These are phyloP conservation scores for Girardinichthys multiradiatus DNA, from an alignment of 2,113 vertebrate genomes.

Conservation along the genomic window DNA sequence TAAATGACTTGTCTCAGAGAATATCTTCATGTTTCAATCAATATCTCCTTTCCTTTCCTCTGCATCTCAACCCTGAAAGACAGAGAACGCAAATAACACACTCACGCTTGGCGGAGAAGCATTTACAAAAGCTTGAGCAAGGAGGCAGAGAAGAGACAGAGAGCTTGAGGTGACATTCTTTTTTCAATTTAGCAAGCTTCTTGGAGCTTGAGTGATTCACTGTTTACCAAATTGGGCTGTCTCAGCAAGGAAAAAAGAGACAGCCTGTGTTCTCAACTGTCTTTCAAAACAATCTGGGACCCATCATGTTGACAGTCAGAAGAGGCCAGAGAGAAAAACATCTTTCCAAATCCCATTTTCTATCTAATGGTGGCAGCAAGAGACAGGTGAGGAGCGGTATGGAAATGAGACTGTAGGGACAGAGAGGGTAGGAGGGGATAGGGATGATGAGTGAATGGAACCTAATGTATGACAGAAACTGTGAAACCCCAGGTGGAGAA, in stretches of 20 bases:
- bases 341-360: slow-evolving; percentile 72
- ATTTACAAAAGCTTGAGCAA: slow-evolving; percentile 60
- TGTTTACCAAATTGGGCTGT: slow-evolving; percentile 70
- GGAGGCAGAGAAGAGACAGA: slow-evolving; percentile 47
- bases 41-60: slow-evolving; percentile 42
- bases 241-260: slow-evolving; percentile 42
- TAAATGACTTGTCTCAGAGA: slow-evolving; percentile 72
- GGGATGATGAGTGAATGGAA: slow-evolving; percentile 65
- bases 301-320: slow-evolving; percentile 70
- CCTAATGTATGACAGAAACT: slow-evolving; percentile 67
- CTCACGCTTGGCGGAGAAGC: slow-evolving; percentile 53
- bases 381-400: slow-evolving; percentile 56
- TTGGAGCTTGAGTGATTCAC: slow-evolving; percentile 61
- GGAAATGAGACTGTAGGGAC: slow-evolving; percentile 65
- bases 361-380: slow-evolving; percentile 42
- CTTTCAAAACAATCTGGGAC: slow-evolving; percentile 72
- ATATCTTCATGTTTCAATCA: slow-evolving; percentile 76
- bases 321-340: slow-evolving; percentile 51
- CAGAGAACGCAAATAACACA: slow-evolving; percentile 62
- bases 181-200: slow-evolving; percentile 65
- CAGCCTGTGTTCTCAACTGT: slow-evolving; percentile 54
- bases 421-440: slow-evolving; percentile 43
- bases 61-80: slow-evolving; percentile 50
- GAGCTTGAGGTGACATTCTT: slow-evolving; percentile 63
- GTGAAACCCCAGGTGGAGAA: slow-evolving; percentile 60